Percentiles rank a stretch among this genome's conserved stretches.
Evolutionary conservation across 2,113 vertebrate species (phyloP).

Genomic region (Nematolebias whitei): DNA sequence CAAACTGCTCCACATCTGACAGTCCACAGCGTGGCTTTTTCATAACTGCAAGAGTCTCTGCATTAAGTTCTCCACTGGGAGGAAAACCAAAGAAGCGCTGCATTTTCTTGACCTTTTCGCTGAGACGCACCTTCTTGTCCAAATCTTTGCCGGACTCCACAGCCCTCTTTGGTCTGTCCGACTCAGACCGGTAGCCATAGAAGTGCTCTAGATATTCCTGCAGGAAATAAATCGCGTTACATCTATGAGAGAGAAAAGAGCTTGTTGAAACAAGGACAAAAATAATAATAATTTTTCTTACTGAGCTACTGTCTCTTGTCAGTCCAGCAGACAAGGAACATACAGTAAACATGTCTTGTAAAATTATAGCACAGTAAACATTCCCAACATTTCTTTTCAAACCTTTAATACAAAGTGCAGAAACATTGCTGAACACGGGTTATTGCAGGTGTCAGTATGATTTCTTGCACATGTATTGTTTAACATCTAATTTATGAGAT

Average conservation of each 20-base stretch:
- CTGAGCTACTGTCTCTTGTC: not conserved
- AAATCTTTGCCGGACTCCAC: not conserved
- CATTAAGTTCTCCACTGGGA: slow-evolving; percentile 56
- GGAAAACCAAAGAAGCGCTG: slow-evolving; percentile 68
- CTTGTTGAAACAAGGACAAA: too few species aligned
- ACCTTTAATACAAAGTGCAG: slow-evolving; percentile 28
- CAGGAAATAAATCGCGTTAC: not conserved
- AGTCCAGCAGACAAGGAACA: too few species aligned
- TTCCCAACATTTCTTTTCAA: slow-evolving; percentile 45
- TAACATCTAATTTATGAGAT: too few species aligned
- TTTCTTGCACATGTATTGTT: too few species aligned
- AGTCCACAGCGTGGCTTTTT: slow-evolving; percentile 70
- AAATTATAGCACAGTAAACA: slow-evolving; percentile 44
- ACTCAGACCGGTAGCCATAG: slow-evolving; percentile 44
- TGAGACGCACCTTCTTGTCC: slow-evolving; percentile 7
- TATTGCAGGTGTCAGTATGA: slow-evolving; percentile 21
- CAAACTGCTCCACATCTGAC: slow-evolving; percentile 67
- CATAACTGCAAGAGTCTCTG: slow-evolving; percentile 65
- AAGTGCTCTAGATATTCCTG: slow-evolving; percentile 67
- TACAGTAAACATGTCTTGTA: too few species aligned
- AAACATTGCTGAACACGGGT: slow-evolving; percentile 5
- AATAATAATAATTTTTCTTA: too few species aligned
- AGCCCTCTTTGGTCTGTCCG: slow-evolving; percentile 36
- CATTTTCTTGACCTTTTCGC: slow-evolving; percentile 54
- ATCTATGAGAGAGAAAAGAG: too few species aligned